Conservation (phyloP, 2,888 invertebrate genomes). For the Drosophila crucigera region DNA sequence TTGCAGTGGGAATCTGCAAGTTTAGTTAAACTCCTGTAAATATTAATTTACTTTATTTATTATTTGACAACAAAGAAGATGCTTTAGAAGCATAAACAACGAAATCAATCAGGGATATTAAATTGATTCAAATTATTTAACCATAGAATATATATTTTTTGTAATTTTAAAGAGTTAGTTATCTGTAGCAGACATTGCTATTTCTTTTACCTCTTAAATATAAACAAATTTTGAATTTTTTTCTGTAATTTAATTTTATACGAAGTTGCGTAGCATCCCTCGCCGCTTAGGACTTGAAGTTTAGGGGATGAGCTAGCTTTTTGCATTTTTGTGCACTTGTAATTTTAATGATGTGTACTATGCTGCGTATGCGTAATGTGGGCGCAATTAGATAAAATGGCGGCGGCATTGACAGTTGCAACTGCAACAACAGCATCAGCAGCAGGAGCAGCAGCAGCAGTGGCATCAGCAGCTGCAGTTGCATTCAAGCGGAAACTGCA, state of each 20-base stretch:
- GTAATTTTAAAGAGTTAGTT: not conserved
- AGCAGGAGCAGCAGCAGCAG: slow-evolving; percentile 31
- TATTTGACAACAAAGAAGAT: not conserved
- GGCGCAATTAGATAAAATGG: slow-evolving; percentile 79
- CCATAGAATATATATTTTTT: not conserved
- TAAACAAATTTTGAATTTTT: not conserved
- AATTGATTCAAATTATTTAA: not conserved
- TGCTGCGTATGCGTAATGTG: slow-evolving; percentile 74
- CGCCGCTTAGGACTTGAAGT: slow-evolving; percentile 3
- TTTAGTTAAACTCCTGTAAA: not conserved
- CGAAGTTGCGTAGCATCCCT: slow-evolving; percentile 9
- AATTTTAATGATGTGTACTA: slow-evolving; percentile 77
- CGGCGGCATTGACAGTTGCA: slow-evolving; percentile 56
- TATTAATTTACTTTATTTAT: not conserved
- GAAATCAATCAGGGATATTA: not conserved
- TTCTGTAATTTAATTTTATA: not conserved
- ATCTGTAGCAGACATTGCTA: not conserved
- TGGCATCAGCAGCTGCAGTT: slow-evolving; percentile 56
- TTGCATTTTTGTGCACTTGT: slow-evolving; percentile 57
- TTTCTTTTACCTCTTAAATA: not conserved
- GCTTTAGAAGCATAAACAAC: not conserved
- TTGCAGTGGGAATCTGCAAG: not conserved
- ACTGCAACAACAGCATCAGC: slow-evolving; percentile 14
- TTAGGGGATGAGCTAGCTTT: slow-evolving; percentile 14
- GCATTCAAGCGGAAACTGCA: slow-evolving; percentile 80